These are phyloP conservation scores for Dynastes maya DNA, from an alignment of 2,888 invertebrate species.

Conservation along the genomic window DNA sequence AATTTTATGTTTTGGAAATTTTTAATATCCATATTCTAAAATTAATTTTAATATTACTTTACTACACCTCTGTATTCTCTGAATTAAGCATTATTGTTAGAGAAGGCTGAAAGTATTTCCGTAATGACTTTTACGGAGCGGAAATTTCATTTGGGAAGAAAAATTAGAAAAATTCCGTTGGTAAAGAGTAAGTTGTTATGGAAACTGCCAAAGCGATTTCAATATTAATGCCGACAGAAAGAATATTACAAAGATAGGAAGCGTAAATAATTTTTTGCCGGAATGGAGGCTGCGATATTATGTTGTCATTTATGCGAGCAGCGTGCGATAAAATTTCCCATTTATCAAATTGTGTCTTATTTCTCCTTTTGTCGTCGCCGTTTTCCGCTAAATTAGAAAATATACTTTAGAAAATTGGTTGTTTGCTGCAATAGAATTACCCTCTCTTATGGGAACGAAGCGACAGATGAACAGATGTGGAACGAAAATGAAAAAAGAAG, in stretches of 20 bases:
- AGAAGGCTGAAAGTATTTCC: neutral
- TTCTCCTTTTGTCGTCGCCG: conserved; percentile 51
- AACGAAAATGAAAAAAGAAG: conserved; percentile 40
- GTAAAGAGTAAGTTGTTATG: neutral
- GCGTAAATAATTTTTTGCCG: conserved; percentile 27
- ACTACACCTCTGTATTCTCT: no score
- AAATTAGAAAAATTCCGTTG: neutral
- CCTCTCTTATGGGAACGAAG: conserved; percentile 25
- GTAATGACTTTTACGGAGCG: neutral
- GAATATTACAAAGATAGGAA: conserved; percentile 32
- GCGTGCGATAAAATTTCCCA: conserved; percentile 49
- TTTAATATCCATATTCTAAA: no score
- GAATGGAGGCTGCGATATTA: conserved; percentile 35
- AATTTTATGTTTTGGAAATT: no score
- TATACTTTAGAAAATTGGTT: conserved; percentile 53
- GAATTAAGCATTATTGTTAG: no score
- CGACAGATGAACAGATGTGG: conserved; percentile 43
- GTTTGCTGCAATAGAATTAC: conserved; percentile 47
- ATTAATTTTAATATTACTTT: no score
- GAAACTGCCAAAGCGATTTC: conserved; percentile 9
- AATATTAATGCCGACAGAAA: conserved; percentile 10
- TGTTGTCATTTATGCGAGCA: conserved; percentile 50
- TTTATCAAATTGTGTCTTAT: conserved; percentile 53
- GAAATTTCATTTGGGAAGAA: no score
- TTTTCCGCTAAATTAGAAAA: conserved; percentile 53